These are phyloP conservation scores for Cryptosula pallasiana DNA, from an alignment of 2,888 invertebrate genomes.

Conservation along the genomic window DNA sequence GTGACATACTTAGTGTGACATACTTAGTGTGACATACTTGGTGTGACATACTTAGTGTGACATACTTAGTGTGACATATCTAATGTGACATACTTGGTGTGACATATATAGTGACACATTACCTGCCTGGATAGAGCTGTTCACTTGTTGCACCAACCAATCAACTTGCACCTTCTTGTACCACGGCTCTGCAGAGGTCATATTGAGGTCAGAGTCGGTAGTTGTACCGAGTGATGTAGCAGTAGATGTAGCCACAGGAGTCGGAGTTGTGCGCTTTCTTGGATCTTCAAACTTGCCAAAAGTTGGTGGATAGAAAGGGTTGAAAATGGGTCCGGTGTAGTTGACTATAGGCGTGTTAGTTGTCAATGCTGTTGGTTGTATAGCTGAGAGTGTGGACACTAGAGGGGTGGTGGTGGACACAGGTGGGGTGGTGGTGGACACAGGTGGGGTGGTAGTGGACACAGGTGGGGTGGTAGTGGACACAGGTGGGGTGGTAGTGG, in stretches of 20 bases:
- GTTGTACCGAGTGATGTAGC: background rate
- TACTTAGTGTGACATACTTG: no score
- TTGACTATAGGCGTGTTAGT: background rate
- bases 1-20: no score
- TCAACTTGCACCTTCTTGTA: background rate
- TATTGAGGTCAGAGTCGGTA: background rate
- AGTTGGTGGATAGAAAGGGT: conserved; percentile 12
- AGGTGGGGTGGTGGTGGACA: background rate
- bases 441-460: background rate
- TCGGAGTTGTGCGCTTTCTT: background rate
- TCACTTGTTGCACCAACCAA: conserved; percentile 1
- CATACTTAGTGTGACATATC: no score
- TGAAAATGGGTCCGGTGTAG: background rate
- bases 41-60: no score
- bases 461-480: background rate
- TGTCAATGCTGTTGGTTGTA: background rate
- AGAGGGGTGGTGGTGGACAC: background rate
- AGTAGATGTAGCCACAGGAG: background rate
- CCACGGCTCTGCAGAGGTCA: background rate
- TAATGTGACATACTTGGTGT: no score
- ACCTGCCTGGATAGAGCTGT: background rate
- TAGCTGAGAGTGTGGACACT: background rate
- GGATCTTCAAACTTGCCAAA: background rate
- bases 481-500: background rate
- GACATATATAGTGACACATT: no score